These are phyloP conservation scores for Antennarius maculatus DNA, from an alignment of 2,797 vertebrate genomes.

Conservation along the genomic window DNA sequence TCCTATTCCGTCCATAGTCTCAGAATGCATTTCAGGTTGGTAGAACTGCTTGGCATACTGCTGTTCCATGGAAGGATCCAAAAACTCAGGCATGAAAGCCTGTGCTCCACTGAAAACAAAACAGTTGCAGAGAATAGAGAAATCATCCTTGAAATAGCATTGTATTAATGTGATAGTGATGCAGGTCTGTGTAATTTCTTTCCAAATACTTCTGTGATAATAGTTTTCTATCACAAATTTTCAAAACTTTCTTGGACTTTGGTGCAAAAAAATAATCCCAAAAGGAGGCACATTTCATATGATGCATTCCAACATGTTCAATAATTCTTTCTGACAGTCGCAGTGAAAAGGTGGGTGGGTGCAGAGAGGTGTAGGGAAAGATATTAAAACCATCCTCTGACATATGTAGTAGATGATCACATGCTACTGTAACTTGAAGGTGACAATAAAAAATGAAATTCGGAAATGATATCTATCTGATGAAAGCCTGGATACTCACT, in stretches of 20 bases:
- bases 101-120: conserved; percentile 34
- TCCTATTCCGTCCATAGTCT: conserved; percentile 14
- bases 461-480: background rate
- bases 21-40: conserved; percentile 51
- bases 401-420: background rate
- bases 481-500: conserved; percentile 18
- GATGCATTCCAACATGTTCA: too few relatives aligned
- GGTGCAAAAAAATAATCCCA: too few relatives aligned
- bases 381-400: too few relatives aligned
- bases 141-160: background rate
- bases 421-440: background rate
- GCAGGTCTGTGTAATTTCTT: too few relatives aligned
- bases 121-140: background rate
- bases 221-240: too few relatives aligned
- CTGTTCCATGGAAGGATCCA: conserved; percentile 40
- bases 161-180: background rate
- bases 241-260: too few relatives aligned
- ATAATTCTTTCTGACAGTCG: too few relatives aligned
- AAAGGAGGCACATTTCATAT: too few relatives aligned
- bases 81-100: conserved; percentile 22
- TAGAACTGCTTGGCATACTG: conserved; percentile 60
- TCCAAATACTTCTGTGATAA: too few relatives aligned
- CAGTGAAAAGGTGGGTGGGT: too few relatives aligned
- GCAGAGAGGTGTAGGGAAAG: too few relatives aligned
- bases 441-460: background rate